Evolutionary conservation across 2,113 vertebrate species (phyloP).

Genomic region (Numenius arquata): DNA sequence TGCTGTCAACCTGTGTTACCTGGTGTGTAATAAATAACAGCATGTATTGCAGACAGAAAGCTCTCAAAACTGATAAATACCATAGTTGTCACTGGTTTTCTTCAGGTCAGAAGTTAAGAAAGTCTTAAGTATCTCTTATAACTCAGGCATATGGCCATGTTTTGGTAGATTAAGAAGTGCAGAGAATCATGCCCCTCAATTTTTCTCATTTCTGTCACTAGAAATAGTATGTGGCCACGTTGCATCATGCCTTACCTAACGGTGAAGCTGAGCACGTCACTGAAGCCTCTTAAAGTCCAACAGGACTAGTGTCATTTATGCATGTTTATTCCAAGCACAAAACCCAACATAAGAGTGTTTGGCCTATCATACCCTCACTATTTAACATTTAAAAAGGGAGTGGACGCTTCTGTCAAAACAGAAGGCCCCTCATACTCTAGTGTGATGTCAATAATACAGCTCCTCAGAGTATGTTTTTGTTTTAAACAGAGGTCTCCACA

Average conservation of each 20-base stretch:
- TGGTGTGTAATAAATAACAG: neutral
- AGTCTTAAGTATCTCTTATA: neutral
- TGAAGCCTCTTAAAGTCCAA: constrained; percentile 6
- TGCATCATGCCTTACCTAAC: neutral
- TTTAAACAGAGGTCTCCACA: constrained; percentile 71
- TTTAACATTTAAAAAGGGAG: constrained; percentile 47
- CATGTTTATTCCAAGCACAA: constrained; percentile 21
- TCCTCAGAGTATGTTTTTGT: constrained; percentile 68
- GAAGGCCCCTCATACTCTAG: constrained; percentile 62
- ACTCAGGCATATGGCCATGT: neutral
- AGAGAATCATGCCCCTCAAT: neutral
- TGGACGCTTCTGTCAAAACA: constrained; percentile 64
- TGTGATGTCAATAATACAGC: constrained; percentile 70
- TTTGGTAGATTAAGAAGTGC: neutral
- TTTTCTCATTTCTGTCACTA: neutral
- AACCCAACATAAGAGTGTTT: constrained; percentile 13
- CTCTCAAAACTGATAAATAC: neutral
- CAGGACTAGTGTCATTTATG: neutral
- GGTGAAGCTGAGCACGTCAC: neutral
- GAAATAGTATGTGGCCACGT: neutral
- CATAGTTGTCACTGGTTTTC: neutral
- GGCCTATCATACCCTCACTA: neutral
- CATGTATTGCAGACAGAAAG: neutral
- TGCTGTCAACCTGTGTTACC: neutral
- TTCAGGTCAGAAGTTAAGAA: neutral